phyloP scores from a whole-genome alignment of 1,140 invertebrate species.

The Macrotrachela quadricornifera region DNA sequence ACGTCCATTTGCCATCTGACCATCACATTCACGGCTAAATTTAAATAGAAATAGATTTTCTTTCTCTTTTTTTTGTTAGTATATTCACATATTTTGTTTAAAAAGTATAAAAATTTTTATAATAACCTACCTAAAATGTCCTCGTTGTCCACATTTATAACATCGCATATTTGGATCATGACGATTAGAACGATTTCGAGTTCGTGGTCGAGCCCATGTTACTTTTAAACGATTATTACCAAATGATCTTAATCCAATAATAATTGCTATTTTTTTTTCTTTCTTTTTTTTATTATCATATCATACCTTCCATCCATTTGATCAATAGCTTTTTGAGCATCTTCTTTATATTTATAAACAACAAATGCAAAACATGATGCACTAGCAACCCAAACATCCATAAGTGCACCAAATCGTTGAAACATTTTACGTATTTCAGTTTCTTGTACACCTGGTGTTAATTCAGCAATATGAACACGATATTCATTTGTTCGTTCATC shows the following conservation, averaged over 20 bases:
- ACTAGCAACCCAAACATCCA: conserved; percentile 27
- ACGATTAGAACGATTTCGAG: conserved; percentile 14
- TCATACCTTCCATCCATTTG: conserved; percentile 19
- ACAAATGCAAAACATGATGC: conserved; percentile 31
- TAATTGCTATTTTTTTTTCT: no score
- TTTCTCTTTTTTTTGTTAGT: no score
- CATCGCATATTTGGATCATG: conserved; percentile 24
- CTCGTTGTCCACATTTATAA: conserved; percentile 27
- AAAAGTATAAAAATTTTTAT: no score
- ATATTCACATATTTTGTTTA: no score
- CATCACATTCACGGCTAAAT: no score
- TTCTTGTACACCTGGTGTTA: conserved; percentile 8
- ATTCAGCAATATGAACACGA: conserved; percentile 20
- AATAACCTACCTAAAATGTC: conserved; percentile 18
- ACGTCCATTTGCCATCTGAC: no score
- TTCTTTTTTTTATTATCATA: no score
- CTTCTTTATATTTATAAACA: conserved; percentile 22
- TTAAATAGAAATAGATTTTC: no score
- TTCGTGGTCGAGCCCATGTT: conserved; percentile 22
- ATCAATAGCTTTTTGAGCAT: conserved; percentile 21
- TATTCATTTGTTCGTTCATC: conserved; percentile 8
- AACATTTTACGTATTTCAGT: conserved; percentile 20
- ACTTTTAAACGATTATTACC: conserved; percentile 16
- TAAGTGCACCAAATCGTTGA: conserved; percentile 22
- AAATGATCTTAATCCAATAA: background rate